phyloP scores from a whole-genome alignment of 1,140 invertebrate species.

The Diabrotica virgifera region DNA sequence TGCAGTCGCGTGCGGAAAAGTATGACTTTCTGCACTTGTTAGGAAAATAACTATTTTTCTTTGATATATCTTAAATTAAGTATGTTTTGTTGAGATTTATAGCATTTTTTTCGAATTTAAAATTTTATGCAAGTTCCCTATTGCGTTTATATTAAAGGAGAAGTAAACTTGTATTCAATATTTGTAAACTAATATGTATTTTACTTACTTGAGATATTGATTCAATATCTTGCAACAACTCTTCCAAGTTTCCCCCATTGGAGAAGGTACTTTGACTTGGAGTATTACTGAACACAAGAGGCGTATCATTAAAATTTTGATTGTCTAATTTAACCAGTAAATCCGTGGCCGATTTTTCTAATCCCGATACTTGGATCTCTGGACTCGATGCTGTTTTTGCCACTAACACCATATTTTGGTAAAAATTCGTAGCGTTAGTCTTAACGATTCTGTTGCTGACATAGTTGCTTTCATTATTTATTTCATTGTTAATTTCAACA shows the following conservation, averaged over 20 bases:
- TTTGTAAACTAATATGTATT: background rate
- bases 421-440: constrained; percentile 34
- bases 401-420: constrained; percentile 38
- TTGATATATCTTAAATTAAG: no score
- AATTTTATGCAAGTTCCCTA: no score
- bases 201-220: constrained; percentile 49
- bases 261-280: constrained; percentile 43
- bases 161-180: no score
- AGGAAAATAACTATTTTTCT: no score
- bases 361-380: constrained; percentile 14
- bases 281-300: constrained; percentile 26
- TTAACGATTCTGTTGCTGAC: constrained; percentile 31
- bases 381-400: constrained; percentile 23
- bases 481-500: background rate
- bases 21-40: no score
- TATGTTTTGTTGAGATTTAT: no score
- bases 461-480: constrained; percentile 7
- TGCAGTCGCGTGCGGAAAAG: no score
- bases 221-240: constrained; percentile 53
- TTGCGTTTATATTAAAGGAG: background rate
- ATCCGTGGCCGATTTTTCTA: constrained; percentile 40
- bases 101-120: no score
- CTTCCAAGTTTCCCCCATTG: constrained; percentile 50
- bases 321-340: constrained; percentile 46
- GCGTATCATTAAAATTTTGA: constrained; percentile 31